phyloP scores from a whole-genome alignment of 2,888 invertebrate genomes.

The Cephus runcator region DNA sequence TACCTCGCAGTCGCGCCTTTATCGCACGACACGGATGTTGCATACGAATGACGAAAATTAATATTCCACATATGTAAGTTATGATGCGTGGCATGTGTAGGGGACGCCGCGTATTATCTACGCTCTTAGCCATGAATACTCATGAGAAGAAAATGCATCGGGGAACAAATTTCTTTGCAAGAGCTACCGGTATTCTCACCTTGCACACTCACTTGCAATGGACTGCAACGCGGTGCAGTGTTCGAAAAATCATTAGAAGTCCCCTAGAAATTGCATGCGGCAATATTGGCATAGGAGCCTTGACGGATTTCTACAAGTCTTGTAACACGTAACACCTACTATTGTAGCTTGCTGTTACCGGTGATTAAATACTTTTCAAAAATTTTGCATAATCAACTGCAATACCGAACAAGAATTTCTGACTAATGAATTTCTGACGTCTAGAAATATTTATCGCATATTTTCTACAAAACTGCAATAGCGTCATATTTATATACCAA shows the following conservation, averaged over 20 bases:
- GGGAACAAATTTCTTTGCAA: background rate
- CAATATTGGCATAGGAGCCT: background rate
- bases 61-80: conserved; percentile 53
- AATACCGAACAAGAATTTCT: background rate
- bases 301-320: background rate
- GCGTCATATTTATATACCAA: background rate
- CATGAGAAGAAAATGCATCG: conserved; percentile 26
- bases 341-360: background rate
- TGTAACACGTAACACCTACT: background rate
- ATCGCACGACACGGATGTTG: conserved; percentile 30
- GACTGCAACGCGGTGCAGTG: background rate
- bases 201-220: background rate
- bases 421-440: background rate
- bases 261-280: background rate
- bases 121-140: conserved; percentile 41
- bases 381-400: background rate
- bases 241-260: background rate
- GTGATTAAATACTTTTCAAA: background rate
- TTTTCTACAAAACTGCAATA: background rate
- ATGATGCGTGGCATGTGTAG: conserved; percentile 26
- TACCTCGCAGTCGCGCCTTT: conserved; percentile 23
- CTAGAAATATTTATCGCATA: background rate
- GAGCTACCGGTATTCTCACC: background rate
- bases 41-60: conserved; percentile 53
- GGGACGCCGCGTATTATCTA: conserved; percentile 34